Conservation (phyloP, 2,113 vertebrate genomes). For the Hippocampus barbouri region DNA sequence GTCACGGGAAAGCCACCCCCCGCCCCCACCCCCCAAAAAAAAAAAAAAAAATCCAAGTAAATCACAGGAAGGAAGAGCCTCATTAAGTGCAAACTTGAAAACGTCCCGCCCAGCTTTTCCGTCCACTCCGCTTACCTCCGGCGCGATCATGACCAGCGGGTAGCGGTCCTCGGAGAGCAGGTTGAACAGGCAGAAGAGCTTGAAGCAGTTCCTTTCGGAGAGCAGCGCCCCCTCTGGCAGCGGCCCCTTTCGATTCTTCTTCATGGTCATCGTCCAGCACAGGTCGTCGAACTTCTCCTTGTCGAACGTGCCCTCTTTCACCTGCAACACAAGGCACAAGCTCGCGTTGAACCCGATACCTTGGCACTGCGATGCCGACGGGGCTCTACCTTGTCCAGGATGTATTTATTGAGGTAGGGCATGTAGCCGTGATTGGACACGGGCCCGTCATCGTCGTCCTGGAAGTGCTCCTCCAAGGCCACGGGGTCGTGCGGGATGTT, state of each 20-base stretch:
- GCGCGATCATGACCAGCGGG: slow-evolving; percentile 74
- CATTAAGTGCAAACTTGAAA: slow-evolving; percentile 44
- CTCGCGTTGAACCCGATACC: neutral
- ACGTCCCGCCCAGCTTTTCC: neutral
- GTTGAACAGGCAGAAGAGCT: slow-evolving; percentile 79
- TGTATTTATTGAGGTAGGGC: slow-evolving; percentile 80
- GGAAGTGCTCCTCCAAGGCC: slow-evolving; percentile 76
- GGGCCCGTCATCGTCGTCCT: slow-evolving; percentile 76
- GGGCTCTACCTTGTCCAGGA: slow-evolving; percentile 70
- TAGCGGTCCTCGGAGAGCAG: slow-evolving; percentile 77
- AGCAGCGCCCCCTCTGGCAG: slow-evolving; percentile 40
- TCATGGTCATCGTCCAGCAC: slow-evolving; percentile 79
- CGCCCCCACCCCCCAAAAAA: too few species aligned
- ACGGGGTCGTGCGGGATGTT: slow-evolving; percentile 77
- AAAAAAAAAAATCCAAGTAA: neutral
- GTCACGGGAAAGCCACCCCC: slow-evolving; percentile 30
- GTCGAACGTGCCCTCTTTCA: slow-evolving; percentile 72
- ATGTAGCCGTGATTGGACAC: slow-evolving; percentile 80
- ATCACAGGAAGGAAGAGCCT: slow-evolving; percentile 56
- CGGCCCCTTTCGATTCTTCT: slow-evolving; percentile 70
- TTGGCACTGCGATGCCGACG: neutral
- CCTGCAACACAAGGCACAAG: slow-evolving; percentile 47
- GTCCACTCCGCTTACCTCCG: slow-evolving; percentile 63
- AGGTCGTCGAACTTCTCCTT: slow-evolving; percentile 78
- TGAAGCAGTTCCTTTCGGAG: slow-evolving; percentile 70